These are phyloP conservation scores for Chunga burmeisteri DNA, from an alignment of 2,113 vertebrate species.

Conservation along the genomic window DNA sequence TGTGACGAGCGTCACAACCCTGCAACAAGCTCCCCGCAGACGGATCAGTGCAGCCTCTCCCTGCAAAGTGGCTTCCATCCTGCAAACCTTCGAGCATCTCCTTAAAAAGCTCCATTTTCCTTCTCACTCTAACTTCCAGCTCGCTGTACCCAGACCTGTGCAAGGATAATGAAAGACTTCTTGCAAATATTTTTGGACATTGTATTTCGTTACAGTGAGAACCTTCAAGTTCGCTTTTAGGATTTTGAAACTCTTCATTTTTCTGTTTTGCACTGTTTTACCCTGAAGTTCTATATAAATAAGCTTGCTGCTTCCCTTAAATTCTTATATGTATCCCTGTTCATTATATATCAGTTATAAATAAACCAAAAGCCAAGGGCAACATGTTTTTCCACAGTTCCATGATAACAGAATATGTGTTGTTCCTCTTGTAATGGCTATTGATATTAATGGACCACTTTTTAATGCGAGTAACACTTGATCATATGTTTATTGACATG, in stretches of 20 bases:
- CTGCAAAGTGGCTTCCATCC: background rate
- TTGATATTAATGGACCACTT: constrained; percentile 29
- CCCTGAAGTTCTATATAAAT: background rate
- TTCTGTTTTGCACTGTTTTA: background rate
- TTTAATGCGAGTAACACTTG: background rate
- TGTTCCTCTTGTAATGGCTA: background rate
- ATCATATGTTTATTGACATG: background rate
- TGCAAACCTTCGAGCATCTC: background rate
- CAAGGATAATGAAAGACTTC: background rate
- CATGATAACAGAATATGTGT: rapidly evolving
- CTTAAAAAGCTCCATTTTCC: background rate
- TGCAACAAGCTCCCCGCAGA: background rate
- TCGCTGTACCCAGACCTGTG: background rate
- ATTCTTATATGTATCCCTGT: no score
- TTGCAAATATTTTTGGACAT: background rate
- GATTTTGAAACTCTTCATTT: background rate
- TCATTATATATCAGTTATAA: background rate
- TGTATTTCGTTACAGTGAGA: background rate
- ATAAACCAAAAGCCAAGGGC: background rate
- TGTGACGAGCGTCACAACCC: rapidly evolving
- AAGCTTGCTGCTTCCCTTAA: background rate
- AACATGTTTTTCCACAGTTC: background rate
- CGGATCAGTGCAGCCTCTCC: rapidly evolving
- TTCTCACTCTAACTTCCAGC: background rate
- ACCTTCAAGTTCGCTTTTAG: background rate